Evolutionary conservation across 1,140 invertebrate species (phyloP), one percentile per base, ranked within the genome.

Genomic region (Papilio polytes): DNA sequence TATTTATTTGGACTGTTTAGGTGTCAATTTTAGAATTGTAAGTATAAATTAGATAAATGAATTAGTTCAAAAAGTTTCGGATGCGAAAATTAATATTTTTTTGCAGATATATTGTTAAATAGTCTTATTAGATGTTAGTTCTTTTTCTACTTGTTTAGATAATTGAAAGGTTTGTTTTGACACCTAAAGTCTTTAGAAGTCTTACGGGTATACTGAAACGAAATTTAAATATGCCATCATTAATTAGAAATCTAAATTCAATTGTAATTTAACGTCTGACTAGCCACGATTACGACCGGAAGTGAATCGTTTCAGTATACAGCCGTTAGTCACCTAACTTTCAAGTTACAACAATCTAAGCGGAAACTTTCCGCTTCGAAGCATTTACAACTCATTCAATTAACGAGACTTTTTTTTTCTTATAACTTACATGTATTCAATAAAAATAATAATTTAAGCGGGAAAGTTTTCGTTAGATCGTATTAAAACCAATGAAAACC

Each of bases 1-100:
- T 36, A 78, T 78, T 78, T 46, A 66, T 78, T 66, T 78, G 26
- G 41, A 78, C 56, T 66, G 63, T 78, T 63, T 78, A 78, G 77
- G 77, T 78, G 77, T 66, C 77, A 78, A 78, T 44, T 78, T 46
- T 78, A 78, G 77, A 2, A 78, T 66, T 46, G 77, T 78, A 78
- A 66, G 77, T 18, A 22, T 22, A 44, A 63, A 7, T 20, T 78
- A 78, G 56, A 63, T 46, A 78, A 59, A 26, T 44, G 44, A 36
- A 70, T 70, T 70, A 70, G 63, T 70, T 31, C 22, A 31, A 70
- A 78, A 7, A 59, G 12, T 56, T 66, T 63, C 41, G 13, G 36
- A 44, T 63, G 12, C 56, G 18, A 41, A 74, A 36, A 74, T 46
- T 48, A 74, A 53, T 36, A 26, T 51, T 76, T 46, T 74, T 74